These are phyloP conservation scores for Cyclargus thomasi DNA, from an alignment of 1,140 invertebrate species.

Conservation along the genomic window DNA sequence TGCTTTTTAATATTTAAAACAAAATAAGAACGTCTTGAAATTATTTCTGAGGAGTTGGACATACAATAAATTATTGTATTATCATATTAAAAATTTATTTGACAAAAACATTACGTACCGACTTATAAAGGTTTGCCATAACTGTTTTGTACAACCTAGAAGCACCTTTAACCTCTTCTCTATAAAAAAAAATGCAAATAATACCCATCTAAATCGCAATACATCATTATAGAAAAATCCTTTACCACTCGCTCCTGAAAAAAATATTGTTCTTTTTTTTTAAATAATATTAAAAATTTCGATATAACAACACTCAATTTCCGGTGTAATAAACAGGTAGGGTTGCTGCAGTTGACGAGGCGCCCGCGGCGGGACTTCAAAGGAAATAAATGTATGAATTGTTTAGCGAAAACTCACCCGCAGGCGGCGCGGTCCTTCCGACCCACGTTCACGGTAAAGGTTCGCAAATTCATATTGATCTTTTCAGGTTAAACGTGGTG, in stretches of 20 bases:
- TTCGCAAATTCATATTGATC: constrained; percentile 1
- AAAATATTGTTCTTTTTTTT: constrained; percentile 24
- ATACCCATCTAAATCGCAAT: too few species aligned
- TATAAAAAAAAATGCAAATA: too few species aligned
- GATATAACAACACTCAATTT: constrained; percentile 42
- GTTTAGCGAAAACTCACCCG: constrained; percentile 62
- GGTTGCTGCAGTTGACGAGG: constrained; percentile 60
- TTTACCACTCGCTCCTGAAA: not conserved
- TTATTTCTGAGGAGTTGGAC: too few species aligned
- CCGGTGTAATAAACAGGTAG: constrained; percentile 52
- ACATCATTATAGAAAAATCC: not conserved
- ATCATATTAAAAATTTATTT: too few species aligned
- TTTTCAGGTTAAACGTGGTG: not conserved
- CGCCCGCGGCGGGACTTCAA: constrained; percentile 63
- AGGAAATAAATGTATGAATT: constrained; percentile 71
- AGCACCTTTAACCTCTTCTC: too few species aligned
- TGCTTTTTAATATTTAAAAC: not conserved
- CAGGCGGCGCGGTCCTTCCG: constrained; percentile 41
- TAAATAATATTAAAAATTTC: constrained; percentile 19
- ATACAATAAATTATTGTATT: too few species aligned
- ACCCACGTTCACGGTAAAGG: constrained; percentile 25
- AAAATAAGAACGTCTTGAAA: constrained; percentile 24
- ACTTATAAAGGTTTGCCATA: too few species aligned
- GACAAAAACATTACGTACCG: too few species aligned
- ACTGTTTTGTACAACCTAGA: too few species aligned